Base-by-base conservation (phyloP, 2,888 invertebrate species). In the Drosophila robusta region DNA sequence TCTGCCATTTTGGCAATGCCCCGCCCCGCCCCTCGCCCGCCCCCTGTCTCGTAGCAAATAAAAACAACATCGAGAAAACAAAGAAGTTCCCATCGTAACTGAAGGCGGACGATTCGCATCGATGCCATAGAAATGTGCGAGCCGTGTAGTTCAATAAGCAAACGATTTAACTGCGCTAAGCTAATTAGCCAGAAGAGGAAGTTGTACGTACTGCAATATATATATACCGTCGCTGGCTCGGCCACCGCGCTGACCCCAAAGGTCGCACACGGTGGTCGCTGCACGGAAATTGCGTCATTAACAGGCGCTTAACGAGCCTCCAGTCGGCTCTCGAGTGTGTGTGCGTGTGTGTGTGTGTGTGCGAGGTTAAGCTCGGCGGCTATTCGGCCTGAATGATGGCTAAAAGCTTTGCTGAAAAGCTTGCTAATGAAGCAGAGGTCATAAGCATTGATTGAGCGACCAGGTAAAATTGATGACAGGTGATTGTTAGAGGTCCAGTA, bases 221-320 rank as follows among this genome's bases (percentile, higher is more conserved):
- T 16, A 14, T 7, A 39, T 22, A 38, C 18, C 18, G 18, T 18
- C 18, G 18, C 1, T 16, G 24, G 29, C 16, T 41, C 44, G 54
- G 34, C 7, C 50, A 66, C 58, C 18, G 18, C 39, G 44, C 45
- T 75, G 87, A 80, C 67, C 86, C 68, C 74, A 82, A 79, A 87
- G 82, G 82, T 87, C 81, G 63, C 65, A 50, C 57, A 58, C 46
- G 52, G 58, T 65, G 76, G 63, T 57, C 74, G 62, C 67, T 66
- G 74, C 67, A 68, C 83, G 88, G 86, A 88, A 83, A 88, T 83
- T 72, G 88, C 83, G 88, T 83, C 83, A 88, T 83, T 88, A 83
- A 80, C 88, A 72, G 83, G 49, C 80, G 80, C 83, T 88, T 77
- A 76, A 80, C 62, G 58, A 57, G 54, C 63, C 47, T 44, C 18